These are phyloP conservation scores for Pandemis corylana DNA, from an alignment of 2,888 invertebrate genomes.

Conservation along the genomic window DNA sequence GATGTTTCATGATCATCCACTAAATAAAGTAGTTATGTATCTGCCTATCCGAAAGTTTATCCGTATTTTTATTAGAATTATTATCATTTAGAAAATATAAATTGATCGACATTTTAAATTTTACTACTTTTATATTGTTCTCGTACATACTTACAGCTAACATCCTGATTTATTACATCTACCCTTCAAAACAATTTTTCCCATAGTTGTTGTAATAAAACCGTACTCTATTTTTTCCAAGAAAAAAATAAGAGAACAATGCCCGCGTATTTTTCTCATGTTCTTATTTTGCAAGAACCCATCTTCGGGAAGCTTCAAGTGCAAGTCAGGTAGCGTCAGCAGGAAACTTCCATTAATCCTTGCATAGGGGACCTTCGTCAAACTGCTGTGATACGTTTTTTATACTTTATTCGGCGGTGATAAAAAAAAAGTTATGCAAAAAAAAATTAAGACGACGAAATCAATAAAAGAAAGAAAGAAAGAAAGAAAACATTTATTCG, in stretches of 20 bases:
- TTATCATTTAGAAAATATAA: no score
- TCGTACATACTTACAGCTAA: no score
- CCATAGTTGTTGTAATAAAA: neutral
- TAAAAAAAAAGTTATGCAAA: neutral
- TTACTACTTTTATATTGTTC: no score
- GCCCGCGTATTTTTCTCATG: slow-evolving; percentile 27
- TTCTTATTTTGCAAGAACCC: slow-evolving; percentile 3
- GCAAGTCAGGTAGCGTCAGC: slow-evolving; percentile 70
- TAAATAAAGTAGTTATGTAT: no score
- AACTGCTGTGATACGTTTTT: slow-evolving; percentile 26
- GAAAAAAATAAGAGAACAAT: slow-evolving; percentile 18
- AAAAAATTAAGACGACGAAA: neutral
- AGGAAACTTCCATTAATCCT: slow-evolving; percentile 65
- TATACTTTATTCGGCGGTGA: neutral
- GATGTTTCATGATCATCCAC: no score
- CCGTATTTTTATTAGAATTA: no score
- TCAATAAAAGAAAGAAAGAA: no score
- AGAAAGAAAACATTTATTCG: no score
- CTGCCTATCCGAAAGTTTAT: no score
- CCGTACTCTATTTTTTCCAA: neutral
- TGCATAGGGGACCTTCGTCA: slow-evolving; percentile 39
- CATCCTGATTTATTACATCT: no score
- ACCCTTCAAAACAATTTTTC: neutral
- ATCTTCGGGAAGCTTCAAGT: slow-evolving; percentile 45
- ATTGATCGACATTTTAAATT: no score